Base-by-base conservation (phyloP, 2,797 vertebrate species). In the Hypotaenidia okinawae region DNA sequence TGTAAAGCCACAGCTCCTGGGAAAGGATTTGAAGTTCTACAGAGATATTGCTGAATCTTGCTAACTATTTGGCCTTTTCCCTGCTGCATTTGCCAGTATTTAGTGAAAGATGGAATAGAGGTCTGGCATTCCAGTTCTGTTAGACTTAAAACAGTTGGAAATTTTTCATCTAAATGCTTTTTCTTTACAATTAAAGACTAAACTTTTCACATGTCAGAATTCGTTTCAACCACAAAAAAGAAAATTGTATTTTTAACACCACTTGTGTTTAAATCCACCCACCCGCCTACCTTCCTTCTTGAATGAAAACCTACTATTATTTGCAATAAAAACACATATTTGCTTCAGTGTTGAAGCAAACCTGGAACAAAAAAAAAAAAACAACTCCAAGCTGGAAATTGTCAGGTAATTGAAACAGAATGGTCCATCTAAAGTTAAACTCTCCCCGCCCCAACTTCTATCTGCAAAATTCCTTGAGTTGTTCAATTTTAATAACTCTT, bases 301-400 rank as follows among this genome's bases (percentile, higher is more conserved):
- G 37, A 84, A 70, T 45, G 28, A 75, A 89, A 77, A 23, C 10
- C 16, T 63, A 10, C 7, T 55, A 15, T 74, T 81, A 47, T 27
- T 84, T 84, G 37, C n/a, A 81, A 19, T 77, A 9, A 52, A 75
- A 90, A 15, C 0, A 0, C 0, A 0, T 43, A 49, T 67, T 78
- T 86, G 10, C 19, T 89, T 81, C 30, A 49, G n/a, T 41, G 54
- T 57, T 68, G 43, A 87, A 64, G 27, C 10, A 86, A 93, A 72
- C 10, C 3, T 72, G 35, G 17, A 81, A 21, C 1, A 24, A 54
- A 76, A 87, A 79, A 39, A 16, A 41, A 37, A 10, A 10, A 37
- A 10, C 37, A 37, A 75, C 75, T 12, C 16, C 24, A 84, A 84
- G 52, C 45, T 27, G 51, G 74, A n/a, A 49, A 16, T 87, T 84